Conservation (phyloP, 1,140 invertebrate species). For the Kradibia gibbosae region DNA sequence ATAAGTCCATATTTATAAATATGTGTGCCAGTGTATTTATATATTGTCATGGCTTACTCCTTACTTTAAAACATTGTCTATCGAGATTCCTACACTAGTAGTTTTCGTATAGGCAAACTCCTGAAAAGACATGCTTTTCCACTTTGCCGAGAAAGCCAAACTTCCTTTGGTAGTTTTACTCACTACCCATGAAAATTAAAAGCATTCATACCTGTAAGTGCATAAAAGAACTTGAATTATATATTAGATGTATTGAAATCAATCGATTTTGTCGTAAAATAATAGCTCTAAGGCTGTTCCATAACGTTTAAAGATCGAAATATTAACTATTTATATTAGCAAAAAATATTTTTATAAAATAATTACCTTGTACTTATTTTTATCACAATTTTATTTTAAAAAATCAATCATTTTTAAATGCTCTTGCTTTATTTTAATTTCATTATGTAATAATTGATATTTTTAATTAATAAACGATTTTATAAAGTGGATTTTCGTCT, state of each 20-base stretch:
- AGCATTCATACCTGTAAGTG: not conserved
- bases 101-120: conserved; percentile 7
- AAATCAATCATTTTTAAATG: too few species aligned
- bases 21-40: not conserved
- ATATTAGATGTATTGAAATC: not conserved
- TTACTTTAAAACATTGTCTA: conserved; percentile 33
- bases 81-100: conserved; percentile 23
- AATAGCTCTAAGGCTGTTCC: not conserved
- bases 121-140: conserved; percentile 44
- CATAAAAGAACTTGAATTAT: not conserved
- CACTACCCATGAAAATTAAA: not conserved
- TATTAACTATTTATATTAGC: too few species aligned
- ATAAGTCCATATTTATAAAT: too few species aligned
- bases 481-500: too few species aligned
- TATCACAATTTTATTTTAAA: too few species aligned
- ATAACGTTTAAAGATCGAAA: too few species aligned
- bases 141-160: conserved; percentile 25
- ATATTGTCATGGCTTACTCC: not conserved
- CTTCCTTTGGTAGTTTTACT: conserved; percentile 45
- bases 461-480: too few species aligned
- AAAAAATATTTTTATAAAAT: too few species aligned
- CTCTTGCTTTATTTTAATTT: too few species aligned
- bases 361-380: too few species aligned
- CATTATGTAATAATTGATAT: too few species aligned
- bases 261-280: not conserved